Base-by-base conservation (phyloP, 1,140 invertebrate species). In the Caerostris darwini region DNA sequence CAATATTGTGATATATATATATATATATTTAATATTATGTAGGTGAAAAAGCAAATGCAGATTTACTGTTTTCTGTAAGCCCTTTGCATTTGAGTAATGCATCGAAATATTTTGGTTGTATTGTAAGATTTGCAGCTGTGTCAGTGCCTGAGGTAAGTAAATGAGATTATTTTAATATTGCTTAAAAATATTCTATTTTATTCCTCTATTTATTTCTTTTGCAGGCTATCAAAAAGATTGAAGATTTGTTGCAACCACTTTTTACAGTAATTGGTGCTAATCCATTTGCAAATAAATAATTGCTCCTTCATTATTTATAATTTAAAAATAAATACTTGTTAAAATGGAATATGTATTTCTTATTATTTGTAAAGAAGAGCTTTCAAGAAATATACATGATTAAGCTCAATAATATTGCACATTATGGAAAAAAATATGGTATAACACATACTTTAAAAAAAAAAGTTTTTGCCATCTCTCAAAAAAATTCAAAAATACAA, bases 221-320 rank as follows among this genome's bases (percentile, higher is more conserved):
- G 7, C 86, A 94, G 92, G 58, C 86, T 81, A 67, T 94, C 10
- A 89, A 82, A 82, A 88, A 56, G 89, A 82, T 94, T 10, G 85
- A 89, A 82, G 50, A 53, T 17, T 58, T 89, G 34, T 50, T 94
- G n/a, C 67, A 81, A 7, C 92, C 92, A 12, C 19, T 94, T n/a
- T 94, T 81, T 81, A 12, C 7, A 53, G 64, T 64, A 19, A 77
- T 94, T 81, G 92, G 86, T 14, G 83, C n/a, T 50, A 94, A 94
- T 89, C 92, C 92, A 34, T 94, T 94, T 89, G 34, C 57, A 88
- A 88, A 94, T 7, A 94, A 94, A 64, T 92, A 57, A 59, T 50
- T 2, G 50, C 10, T 85, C 6, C 56, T 83, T 83, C 3, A 56
- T 34, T n/a, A 34, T 10, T 71, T 14, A 12, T 12, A 53, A 50